Conservation (phyloP, 2,888 invertebrate species). For the Drosophila testacea region DNA sequence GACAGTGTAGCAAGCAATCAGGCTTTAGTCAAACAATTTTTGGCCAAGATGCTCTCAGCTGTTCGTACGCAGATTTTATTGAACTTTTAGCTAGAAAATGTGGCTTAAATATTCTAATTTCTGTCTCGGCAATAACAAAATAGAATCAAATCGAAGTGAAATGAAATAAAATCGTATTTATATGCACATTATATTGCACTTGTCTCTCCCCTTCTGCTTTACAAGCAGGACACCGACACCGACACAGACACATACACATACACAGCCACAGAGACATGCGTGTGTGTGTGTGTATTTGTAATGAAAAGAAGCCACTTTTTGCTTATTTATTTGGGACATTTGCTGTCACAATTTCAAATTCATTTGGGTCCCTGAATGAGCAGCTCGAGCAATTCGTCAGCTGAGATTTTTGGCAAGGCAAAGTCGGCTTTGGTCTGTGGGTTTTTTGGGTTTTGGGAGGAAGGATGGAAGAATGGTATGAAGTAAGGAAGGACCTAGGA, state of each 20-base stretch:
- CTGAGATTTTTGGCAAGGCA: slow-evolving; percentile 52
- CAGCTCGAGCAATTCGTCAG: slow-evolving; percentile 59
- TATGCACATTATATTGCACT: slow-evolving; percentile 66
- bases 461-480: background rate
- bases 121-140: slow-evolving; percentile 42
- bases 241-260: background rate
- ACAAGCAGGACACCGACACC: too few species aligned
- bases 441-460: background rate
- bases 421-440: slow-evolving; percentile 18
- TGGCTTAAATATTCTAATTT: slow-evolving; percentile 74
- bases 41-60: slow-evolving; percentile 31
- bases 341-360: slow-evolving; percentile 76
- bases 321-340: slow-evolving; percentile 69
- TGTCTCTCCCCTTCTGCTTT: background rate
- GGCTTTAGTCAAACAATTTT: slow-evolving; percentile 27
- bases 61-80: slow-evolving; percentile 47
- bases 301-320: slow-evolving; percentile 54
- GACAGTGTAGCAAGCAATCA: slow-evolving; percentile 8
- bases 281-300: slow-evolving; percentile 19
- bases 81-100: slow-evolving; percentile 46
- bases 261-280: background rate
- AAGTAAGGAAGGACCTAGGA: too few species aligned
- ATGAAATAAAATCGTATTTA: slow-evolving; percentile 65
- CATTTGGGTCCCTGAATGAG: slow-evolving; percentile 56
- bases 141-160: slow-evolving; percentile 33